Percentiles rank a stretch among this genome's conserved stretches.
Conservation (phyloP, 2,797 vertebrate species). For the Catamblyrhynchus diadema region DNA sequence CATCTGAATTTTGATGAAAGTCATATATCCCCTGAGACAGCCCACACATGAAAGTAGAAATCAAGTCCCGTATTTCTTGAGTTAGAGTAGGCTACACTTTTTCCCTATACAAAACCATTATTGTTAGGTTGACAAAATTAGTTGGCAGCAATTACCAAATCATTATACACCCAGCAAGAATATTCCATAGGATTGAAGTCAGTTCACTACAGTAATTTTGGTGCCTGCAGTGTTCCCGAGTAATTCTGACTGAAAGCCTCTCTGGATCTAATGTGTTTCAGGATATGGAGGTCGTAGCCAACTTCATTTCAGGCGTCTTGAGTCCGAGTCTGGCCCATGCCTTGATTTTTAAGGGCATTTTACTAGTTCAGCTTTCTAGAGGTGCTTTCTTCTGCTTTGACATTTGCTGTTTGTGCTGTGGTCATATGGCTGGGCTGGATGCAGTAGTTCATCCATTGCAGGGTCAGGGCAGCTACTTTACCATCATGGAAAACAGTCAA, state of each 20-base stretch:
- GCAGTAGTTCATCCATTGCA: not conserved
- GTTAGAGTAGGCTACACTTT: not conserved
- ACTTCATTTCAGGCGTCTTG: not conserved
- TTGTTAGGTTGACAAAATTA: not conserved
- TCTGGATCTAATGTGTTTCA: not conserved
- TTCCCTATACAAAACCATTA: not conserved
- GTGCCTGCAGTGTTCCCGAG: rapidly evolving
- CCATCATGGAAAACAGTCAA: rapidly evolving
- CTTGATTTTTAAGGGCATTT: not conserved
- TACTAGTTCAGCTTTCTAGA: not conserved
- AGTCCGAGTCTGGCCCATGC: not conserved
- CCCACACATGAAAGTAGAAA: not conserved
- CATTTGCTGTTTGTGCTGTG: not conserved
- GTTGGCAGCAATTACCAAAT: not conserved
- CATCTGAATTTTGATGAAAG: not conserved
- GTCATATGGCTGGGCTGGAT: not conserved
- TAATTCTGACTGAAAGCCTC: not conserved
- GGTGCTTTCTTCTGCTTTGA: not conserved
- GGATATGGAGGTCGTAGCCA: not conserved
- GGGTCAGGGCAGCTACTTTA: not conserved
- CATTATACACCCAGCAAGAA: not conserved
- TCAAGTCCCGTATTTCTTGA: not conserved
- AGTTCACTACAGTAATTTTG: not conserved
- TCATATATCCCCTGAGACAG: not conserved
- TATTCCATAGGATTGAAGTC: not conserved